These are phyloP conservation scores for Macrosoma leucophasiata DNA, from an alignment of 2,888 invertebrate species.

Conservation along the genomic window DNA sequence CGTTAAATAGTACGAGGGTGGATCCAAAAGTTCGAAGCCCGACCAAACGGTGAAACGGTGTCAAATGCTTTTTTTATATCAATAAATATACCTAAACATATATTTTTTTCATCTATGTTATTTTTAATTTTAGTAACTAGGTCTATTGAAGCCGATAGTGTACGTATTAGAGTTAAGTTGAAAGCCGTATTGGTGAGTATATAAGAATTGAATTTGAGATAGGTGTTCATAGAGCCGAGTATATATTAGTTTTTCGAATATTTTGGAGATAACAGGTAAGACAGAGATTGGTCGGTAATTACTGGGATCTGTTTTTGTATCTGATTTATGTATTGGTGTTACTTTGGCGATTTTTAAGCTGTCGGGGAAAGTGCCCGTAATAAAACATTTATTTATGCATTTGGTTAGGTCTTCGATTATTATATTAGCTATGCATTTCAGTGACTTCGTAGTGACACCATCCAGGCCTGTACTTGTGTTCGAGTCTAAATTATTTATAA, in stretches of 20 bases:
- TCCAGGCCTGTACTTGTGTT: conserved; percentile 17
- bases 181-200: conserved; percentile 2
- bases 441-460: conserved; percentile 12
- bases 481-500: conserved; percentile 12
- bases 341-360: conserved; percentile 18
- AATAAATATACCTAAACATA: conserved; percentile 3
- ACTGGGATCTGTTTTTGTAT: conserved; percentile 6
- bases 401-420: conserved; percentile 5
- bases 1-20: too few species aligned
- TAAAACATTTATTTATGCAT: conserved; percentile 16
- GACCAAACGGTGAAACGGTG: too few species aligned
- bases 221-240: conserved; percentile 2
- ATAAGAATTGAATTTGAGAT: conserved; percentile 3
- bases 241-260: conserved; percentile 16
- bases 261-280: conserved; percentile 13
- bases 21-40: too few species aligned
- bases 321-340: conserved; percentile 18
- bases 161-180: conserved; percentile 1
- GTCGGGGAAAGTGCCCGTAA: conserved; percentile 15
- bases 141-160: conserved; percentile 4
- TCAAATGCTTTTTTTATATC: too few species aligned
- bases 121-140: conserved; percentile 5
- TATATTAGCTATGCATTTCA: conserved; percentile 36
- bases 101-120: conserved; percentile 3
- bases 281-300: conserved; percentile 19